Evolutionary conservation across 2,113 vertebrate species (phyloP).

Genomic region (Petrocephalus microphthalmus): DNA sequence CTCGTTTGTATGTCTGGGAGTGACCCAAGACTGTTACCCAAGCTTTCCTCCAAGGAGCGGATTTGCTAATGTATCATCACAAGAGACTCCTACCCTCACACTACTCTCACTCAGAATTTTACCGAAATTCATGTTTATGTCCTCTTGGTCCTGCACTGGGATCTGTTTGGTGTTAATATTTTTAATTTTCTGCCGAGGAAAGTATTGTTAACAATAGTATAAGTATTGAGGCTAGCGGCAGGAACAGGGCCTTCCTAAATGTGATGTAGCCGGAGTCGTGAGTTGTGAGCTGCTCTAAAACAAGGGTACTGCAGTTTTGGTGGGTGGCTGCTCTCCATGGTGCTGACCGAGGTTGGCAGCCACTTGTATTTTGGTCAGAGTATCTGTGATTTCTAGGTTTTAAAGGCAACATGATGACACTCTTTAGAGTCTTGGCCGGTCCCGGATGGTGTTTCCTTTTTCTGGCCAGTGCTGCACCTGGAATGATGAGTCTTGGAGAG

Average conservation of each 20-base stretch:
- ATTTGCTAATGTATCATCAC: not conserved
- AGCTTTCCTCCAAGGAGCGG: not conserved
- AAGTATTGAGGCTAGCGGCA: not conserved
- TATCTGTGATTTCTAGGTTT: not conserved
- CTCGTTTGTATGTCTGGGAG: not conserved
- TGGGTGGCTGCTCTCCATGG: not conserved
- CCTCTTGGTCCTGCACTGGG: not conserved
- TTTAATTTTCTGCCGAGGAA: not conserved
- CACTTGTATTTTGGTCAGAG: not conserved
- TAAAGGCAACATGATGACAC: not conserved
- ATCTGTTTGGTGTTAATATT: not conserved
- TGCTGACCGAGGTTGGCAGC: not conserved
- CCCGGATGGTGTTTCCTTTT: not conserved
- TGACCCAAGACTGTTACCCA: not conserved
- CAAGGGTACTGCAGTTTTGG: not conserved
- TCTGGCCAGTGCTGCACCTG: not conserved
- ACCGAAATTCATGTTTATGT: not conserved
- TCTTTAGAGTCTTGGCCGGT: not conserved
- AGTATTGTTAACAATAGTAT: not conserved
- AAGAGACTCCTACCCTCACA: not conserved
- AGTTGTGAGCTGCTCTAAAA: not conserved
- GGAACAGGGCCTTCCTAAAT: not conserved
- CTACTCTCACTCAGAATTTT: not conserved
- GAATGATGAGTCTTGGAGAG: not conserved
- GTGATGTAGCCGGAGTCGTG: not conserved